A percentile compares a stretch with the other conserved stretches of the same genome.
Conservation (phyloP, 2,888 invertebrate genomes). For the Pammene aurita region DNA sequence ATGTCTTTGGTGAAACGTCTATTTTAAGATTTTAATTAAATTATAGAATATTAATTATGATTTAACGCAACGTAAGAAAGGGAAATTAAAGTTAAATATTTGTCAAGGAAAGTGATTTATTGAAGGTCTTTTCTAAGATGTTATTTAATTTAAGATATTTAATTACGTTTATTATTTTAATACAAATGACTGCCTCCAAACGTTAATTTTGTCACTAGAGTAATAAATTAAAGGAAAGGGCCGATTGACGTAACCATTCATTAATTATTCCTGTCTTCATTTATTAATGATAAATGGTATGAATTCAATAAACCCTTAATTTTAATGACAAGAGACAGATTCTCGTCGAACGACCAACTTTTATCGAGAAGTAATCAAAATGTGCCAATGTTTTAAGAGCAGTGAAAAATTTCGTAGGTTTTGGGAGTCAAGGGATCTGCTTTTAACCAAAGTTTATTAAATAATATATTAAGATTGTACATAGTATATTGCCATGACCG, state of each 20-base stretch:
- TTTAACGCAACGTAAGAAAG: background rate
- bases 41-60: background rate
- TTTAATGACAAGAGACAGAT: background rate
- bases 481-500: too few species aligned
- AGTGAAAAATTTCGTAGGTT: too few species aligned
- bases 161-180: background rate
- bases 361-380: too few species aligned
- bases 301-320: background rate
- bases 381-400: too few species aligned
- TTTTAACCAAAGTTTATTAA: too few species aligned
- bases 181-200: background rate
- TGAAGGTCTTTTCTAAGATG: background rate
- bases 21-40: slow-evolving; percentile 7
- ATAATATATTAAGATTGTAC: too few species aligned
- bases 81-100: background rate
- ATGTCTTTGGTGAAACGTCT: slow-evolving; percentile 4
- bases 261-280: background rate
- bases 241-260: background rate
- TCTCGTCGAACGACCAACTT: too few species aligned
- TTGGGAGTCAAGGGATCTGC: too few species aligned
- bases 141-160: background rate
- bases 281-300: background rate
- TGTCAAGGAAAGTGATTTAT: background rate
- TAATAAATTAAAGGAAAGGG: background rate
- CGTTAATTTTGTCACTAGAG: background rate